Evolutionary conservation across 2,888 invertebrate genomes (phyloP).

Genomic region (Pollenia labialis): DNA sequence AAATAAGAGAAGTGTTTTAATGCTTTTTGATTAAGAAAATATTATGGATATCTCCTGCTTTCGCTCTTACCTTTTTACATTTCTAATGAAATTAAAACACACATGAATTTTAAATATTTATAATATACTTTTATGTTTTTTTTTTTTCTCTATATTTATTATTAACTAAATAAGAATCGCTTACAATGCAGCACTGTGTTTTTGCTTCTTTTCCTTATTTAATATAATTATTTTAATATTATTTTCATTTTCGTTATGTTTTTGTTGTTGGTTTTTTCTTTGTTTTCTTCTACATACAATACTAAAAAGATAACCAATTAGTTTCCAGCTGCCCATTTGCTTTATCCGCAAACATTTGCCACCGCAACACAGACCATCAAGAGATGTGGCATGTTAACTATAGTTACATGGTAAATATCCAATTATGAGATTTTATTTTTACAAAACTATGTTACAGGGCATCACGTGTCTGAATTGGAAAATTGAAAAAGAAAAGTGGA

Average conservation of each 20-base stretch:
- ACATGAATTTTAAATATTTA: neutral
- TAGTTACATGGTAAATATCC: conserved; percentile 51
- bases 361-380: conserved; percentile 11
- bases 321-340: conserved; percentile 30
- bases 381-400: conserved; percentile 20
- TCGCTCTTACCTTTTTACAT: neutral
- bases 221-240: conserved; percentile 45
- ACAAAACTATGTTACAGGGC: conserved; percentile 49
- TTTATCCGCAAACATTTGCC: conserved; percentile 36
- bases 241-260: conserved; percentile 39
- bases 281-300: conserved; percentile 43
- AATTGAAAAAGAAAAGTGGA: neutral
- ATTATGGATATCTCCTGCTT: too few species aligned
- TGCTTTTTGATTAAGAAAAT: too few species aligned
- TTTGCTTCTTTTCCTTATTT: conserved; percentile 14
- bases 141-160: conserved; percentile 51
- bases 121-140: conserved; percentile 38
- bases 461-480: neutral
- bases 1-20: too few species aligned
- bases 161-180: conserved; percentile 64
- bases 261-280: conserved; percentile 3
- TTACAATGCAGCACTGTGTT: conserved; percentile 55
- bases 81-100: neutral
- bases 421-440: conserved; percentile 50
- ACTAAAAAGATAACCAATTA: conserved; percentile 53